phyloP scores from a whole-genome alignment of 2,888 invertebrate species.

The Candidula unifasciata region DNA sequence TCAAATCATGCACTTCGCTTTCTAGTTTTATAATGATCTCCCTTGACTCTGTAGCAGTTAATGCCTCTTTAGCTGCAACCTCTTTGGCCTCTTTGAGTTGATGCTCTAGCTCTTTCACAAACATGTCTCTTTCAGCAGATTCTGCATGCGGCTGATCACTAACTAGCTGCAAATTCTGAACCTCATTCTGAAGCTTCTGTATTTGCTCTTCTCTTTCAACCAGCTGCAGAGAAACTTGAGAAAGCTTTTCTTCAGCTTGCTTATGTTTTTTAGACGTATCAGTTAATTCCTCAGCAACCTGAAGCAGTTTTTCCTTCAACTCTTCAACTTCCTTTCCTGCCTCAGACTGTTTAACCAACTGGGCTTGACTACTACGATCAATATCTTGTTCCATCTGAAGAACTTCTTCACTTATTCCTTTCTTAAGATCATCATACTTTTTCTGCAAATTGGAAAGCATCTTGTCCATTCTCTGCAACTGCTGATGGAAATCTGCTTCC shows the following conservation, averaged over 20 bases:
- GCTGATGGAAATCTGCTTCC: constrained; percentile 57
- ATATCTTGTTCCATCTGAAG: constrained; percentile 47
- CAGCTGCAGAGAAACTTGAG: constrained; percentile 62
- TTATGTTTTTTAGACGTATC: constrained; percentile 58
- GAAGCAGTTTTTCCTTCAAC: constrained; percentile 33
- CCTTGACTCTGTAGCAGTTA: constrained; percentile 2
- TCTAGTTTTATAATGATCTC: neutral
- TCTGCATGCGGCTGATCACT: constrained; percentile 46
- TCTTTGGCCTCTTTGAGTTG: constrained; percentile 20
- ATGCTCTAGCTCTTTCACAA: neutral
- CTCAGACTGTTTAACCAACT: constrained; percentile 19
- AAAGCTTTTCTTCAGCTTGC: constrained; percentile 60
- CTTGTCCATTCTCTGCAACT: constrained; percentile 50
- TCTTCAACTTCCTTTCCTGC: constrained; percentile 41
- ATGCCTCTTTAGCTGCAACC: constrained; percentile 53
- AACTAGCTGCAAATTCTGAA: constrained; percentile 58
- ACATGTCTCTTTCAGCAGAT: neutral
- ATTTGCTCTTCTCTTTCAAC: constrained; percentile 64
- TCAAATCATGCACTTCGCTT: constrained; percentile 11
- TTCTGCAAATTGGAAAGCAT: constrained; percentile 51
- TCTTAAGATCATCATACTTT: constrained; percentile 51
- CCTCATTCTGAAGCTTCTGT: constrained; percentile 60
- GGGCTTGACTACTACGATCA: constrained; percentile 40
- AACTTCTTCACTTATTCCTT: constrained; percentile 45
- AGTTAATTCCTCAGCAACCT: constrained; percentile 39